Base-by-base conservation (phyloP, 2,113 vertebrate species). In the Zosterops hypoxanthus region DNA sequence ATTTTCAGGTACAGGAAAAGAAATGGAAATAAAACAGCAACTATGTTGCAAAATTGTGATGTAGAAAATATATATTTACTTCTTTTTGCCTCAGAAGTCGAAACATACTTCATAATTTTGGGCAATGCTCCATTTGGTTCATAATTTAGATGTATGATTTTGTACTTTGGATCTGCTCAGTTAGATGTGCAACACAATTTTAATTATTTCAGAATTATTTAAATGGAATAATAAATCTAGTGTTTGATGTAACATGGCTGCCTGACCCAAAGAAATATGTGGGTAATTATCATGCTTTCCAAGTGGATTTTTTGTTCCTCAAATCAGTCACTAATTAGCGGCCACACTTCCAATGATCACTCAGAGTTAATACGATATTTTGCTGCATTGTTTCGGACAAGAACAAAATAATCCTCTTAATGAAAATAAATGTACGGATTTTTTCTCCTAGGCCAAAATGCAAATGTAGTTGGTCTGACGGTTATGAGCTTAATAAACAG, bases 141-240 rank as follows among this genome's bases (percentile, higher is more conserved):
- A 20, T 97, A 96, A 97, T 91, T 91, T 92, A 97, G 96, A 97
- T 93, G 65, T 33, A 97, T 91, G 94, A 57, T 69, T 83, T 77
- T 42, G 33, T 91, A 66, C 82, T 89, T 94, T 4, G 16, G 68
- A 95, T 91, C 86, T 94, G 86, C 75, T 89, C 95, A 80, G 88
- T 96, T 94, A 96, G 96, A 96, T 53, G 82, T 90, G 95, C 63
- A 71, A 78, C 82, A 93, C 76, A 92, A 90, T 59, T 95, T 95
- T 97, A 98, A 97, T 96, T 96, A 97, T 96, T 97, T 94, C 91
- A 91, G 95, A 97, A 97, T 90, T 0, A 96, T 94, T 93, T 94
- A 93, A 98, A 94, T 68, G 47, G 80, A 91, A 82, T 90, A 93
- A 97, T 97, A 95, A 97, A 98, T 98, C 90, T 92, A 36, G 31